A percentile compares a stretch with the other conserved stretches of the same genome.
Evolutionary conservation across 92 coral and sea anemone genomes (phyloP).

Genomic region (Phymanthus crucifer): DNA sequence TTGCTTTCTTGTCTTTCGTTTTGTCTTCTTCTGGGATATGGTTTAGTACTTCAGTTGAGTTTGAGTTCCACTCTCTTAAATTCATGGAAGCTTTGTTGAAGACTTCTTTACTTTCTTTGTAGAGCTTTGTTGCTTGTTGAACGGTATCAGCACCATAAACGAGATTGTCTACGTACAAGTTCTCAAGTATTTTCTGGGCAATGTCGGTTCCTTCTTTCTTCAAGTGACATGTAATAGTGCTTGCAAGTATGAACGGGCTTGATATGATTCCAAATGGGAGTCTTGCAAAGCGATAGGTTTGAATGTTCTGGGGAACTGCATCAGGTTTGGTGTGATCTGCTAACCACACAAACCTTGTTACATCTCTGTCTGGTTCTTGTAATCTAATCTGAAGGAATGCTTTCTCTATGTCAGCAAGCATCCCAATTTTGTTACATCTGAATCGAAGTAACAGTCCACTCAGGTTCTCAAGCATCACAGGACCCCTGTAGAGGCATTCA

Average conservation of each 20-base stretch:
- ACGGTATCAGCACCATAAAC: slow-evolving; percentile 29
- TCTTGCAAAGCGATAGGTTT: slow-evolving; percentile 35
- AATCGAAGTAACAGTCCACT: slow-evolving; percentile 29
- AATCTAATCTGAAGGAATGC: slow-evolving; percentile 36
- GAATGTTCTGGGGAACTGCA: slow-evolving; percentile 14
- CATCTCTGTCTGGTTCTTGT: slow-evolving; percentile 39
- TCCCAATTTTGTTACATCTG: slow-evolving; percentile 14
- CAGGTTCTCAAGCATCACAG: slow-evolving; percentile 23
- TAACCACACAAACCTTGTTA: slow-evolving; percentile 33
- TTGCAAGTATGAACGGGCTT: slow-evolving; percentile 38
- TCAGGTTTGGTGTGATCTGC: background rate
- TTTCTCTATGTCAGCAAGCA: slow-evolving; percentile 31
- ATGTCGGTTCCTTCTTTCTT: slow-evolving; percentile 7
- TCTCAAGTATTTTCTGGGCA: slow-evolving; percentile 34
- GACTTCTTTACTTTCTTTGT: slow-evolving; percentile 36
- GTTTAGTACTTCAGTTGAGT: slow-evolving; percentile 32
- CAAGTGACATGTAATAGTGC: slow-evolving; percentile 33
- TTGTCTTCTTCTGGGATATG: slow-evolving; percentile 33
- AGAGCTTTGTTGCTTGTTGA: slow-evolving; percentile 39
- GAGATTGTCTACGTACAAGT: slow-evolving; percentile 59
- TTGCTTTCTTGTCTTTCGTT: slow-evolving; percentile 10
- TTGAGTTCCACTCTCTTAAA: slow-evolving; percentile 50
- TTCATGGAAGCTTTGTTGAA: slow-evolving; percentile 42
- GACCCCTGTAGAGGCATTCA: slow-evolving; percentile 14
- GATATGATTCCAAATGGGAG: slow-evolving; percentile 39